phyloP scores from a whole-genome alignment of 2,113 vertebrate genomes.

The Caloenas nicobarica region DNA sequence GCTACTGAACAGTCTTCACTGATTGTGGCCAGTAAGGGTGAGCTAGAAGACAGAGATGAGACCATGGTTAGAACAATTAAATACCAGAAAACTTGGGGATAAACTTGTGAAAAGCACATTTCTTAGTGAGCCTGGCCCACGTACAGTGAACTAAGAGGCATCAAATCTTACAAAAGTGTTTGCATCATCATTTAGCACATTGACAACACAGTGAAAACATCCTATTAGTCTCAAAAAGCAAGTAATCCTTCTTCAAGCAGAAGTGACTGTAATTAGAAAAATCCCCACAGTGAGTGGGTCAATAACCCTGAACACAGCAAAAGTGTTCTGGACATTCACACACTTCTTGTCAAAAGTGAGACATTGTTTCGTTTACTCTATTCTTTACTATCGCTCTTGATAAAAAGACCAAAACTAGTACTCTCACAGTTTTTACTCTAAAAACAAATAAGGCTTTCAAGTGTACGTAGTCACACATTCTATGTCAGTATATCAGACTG shows the following conservation, averaged over 20 bases:
- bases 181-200: not conserved
- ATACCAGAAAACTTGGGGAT: not conserved
- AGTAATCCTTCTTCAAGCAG: not conserved
- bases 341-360: not conserved
- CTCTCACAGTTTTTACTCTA: fast-evolving
- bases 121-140: not conserved
- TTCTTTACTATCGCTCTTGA: not conserved
- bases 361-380: fast-evolving
- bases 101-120: not conserved
- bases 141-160: not conserved
- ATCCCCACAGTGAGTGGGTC: not conserved
- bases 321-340: not conserved
- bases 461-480: not conserved
- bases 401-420: not conserved
- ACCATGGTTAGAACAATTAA: not conserved
- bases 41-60: slow-evolving; percentile 64
- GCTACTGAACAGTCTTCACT: slow-evolving; percentile 92
- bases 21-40: slow-evolving; percentile 86
- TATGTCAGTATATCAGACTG: not conserved
- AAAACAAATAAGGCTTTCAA: not conserved
- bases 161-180: not conserved
- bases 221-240: not conserved
- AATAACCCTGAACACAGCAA: not conserved
- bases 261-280: not conserved
- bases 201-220: not conserved